Conservation (phyloP, 1,140 invertebrate species). For the Drosophila suzukii region DNA sequence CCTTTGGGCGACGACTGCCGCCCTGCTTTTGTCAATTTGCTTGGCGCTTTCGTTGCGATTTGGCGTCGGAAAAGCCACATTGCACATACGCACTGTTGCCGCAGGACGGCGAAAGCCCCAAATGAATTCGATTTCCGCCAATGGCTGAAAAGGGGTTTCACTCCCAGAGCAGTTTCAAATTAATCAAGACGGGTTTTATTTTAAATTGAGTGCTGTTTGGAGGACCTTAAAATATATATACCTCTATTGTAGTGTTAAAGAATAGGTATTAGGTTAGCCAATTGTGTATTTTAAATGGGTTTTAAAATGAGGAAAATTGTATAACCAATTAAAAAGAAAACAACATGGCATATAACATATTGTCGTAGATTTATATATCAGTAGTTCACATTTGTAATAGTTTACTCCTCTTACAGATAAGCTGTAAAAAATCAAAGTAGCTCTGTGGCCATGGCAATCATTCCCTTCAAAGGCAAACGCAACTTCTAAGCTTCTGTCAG, state of each 20-base stretch:
- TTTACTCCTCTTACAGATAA: not conserved
- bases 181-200: slow-evolving; percentile 26
- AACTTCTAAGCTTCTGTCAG: slow-evolving; percentile 3
- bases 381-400: too few species aligned
- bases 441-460: not conserved
- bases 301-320: too few species aligned
- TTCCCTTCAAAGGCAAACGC: not conserved
- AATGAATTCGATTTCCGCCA: slow-evolving; percentile 48
- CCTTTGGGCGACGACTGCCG: slow-evolving; percentile 39
- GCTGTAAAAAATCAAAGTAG: not conserved
- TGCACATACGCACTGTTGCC: slow-evolving; percentile 68
- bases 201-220: not conserved
- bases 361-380: too few species aligned
- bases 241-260: too few species aligned
- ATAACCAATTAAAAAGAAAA: too few species aligned
- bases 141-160: slow-evolving; percentile 4
- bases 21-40: slow-evolving; percentile 72
- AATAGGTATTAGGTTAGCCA: too few species aligned
- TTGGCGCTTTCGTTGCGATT: slow-evolving; percentile 55
- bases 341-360: too few species aligned
- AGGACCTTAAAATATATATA: too few species aligned
- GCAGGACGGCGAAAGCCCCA: slow-evolving; percentile 30
- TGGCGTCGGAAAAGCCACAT: slow-evolving; percentile 57
- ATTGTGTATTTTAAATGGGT: too few species aligned
- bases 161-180: slow-evolving; percentile 3